Evolutionary conservation across 2,888 invertebrate genomes (phyloP).

Genomic region (Eupithecia subfuscata): DNA sequence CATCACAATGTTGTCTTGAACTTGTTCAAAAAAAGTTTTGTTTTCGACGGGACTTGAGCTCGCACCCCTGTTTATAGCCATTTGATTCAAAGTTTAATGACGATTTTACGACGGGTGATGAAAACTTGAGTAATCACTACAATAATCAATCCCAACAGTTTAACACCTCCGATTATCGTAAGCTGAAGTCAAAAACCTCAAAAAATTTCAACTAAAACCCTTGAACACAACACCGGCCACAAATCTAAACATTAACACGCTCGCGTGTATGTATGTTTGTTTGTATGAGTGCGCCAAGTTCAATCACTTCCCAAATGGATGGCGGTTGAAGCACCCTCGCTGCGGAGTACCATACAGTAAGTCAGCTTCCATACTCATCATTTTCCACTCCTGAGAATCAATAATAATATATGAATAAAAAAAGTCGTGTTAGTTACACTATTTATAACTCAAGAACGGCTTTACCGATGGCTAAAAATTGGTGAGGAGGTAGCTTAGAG

Average conservation of each 20-base stretch:
- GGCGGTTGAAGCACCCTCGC: constrained; percentile 46
- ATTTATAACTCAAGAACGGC: too few species aligned
- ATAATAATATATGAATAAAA: too few species aligned
- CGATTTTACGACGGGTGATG: neutral
- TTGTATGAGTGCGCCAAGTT: constrained; percentile 42
- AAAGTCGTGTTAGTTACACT: too few species aligned
- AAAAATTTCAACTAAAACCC: neutral
- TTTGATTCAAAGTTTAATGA: neutral
- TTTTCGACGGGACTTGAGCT: neutral
- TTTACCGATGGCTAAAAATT: too few species aligned
- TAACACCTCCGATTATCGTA: neutral
- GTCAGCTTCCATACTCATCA: neutral
- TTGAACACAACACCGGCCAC: constrained; percentile 33
- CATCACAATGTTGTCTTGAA: neutral
- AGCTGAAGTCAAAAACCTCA: neutral
- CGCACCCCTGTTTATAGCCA: neutral
- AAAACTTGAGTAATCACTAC: neutral
- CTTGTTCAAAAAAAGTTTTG: neutral
- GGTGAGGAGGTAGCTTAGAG: too few species aligned
- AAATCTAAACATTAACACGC: constrained; percentile 40
- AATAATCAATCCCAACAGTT: neutral
- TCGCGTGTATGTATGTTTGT: constrained; percentile 24
- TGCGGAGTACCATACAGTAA: constrained; percentile 19
- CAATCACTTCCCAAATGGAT: constrained; percentile 52
- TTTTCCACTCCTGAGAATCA: neutral